These are phyloP conservation scores for Meteorus cinctellus DNA, from an alignment of 2,888 invertebrate genomes.

Conservation along the genomic window DNA sequence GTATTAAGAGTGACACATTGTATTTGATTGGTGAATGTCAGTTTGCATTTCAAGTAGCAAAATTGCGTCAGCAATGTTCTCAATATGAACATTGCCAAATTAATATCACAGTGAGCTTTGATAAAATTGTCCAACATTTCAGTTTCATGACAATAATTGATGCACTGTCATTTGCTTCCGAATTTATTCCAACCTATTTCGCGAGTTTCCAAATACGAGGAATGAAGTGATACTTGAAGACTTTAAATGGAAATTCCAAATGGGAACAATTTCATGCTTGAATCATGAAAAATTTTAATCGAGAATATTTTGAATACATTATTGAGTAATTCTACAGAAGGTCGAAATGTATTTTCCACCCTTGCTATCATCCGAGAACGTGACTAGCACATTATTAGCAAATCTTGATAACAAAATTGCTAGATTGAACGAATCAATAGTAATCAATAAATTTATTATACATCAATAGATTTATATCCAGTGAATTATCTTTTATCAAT, in stretches of 20 bases:
- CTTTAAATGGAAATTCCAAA: not conserved
- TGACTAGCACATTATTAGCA: not conserved
- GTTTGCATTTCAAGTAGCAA: not conserved
- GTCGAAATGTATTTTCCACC: not conserved
- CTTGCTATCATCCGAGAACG: not conserved
- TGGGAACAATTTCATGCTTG: not conserved
- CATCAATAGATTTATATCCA: not conserved
- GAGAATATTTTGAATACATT: not conserved
- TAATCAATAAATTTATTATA: not conserved
- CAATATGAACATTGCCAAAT: not conserved
- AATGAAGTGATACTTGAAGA: not conserved
- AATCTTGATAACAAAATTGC: too few species aligned
- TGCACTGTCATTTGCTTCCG: not conserved
- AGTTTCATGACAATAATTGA: not conserved
- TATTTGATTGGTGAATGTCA: not conserved
- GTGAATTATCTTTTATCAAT: not conserved
- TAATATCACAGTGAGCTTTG: not conserved
- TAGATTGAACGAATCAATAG: too few species aligned
- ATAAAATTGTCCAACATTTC: not conserved
- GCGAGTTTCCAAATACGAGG: not conserved
- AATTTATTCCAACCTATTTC: not conserved
- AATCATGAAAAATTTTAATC: constrained; percentile 2
- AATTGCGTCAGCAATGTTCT: not conserved
- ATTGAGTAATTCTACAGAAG: not conserved
- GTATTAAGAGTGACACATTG: too few species aligned